Percentiles rank a stretch among this genome's conserved stretches.
Conservation (phyloP, 2,113 vertebrate species). For the Terrapene triunguis region DNA sequence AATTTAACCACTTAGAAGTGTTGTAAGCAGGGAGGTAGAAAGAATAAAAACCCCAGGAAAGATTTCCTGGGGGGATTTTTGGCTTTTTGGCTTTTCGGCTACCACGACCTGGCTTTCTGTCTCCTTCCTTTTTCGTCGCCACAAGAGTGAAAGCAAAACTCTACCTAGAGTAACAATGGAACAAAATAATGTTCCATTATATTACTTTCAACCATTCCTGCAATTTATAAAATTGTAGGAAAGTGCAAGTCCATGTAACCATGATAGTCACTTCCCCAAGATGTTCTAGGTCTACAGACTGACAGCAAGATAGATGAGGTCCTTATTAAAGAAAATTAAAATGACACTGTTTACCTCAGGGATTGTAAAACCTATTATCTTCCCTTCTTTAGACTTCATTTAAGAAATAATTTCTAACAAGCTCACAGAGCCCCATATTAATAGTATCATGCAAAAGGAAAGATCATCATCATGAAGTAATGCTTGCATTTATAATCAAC, state of each 20-base stretch:
- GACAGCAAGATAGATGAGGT: background rate
- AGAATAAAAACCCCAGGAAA: too few relatives aligned
- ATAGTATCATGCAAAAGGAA: background rate
- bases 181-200: background rate
- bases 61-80: too few relatives aligned
- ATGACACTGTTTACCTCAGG: background rate
- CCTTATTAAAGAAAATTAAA: background rate
- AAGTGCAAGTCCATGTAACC: background rate
- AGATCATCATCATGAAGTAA: accelerated
- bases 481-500: background rate
- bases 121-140: too few relatives aligned
- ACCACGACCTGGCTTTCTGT: too few relatives aligned
- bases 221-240: background rate
- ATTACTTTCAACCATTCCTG: background rate
- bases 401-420: background rate
- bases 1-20: too few relatives aligned
- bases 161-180: background rate
- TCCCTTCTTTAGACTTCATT: background rate
- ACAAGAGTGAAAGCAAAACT: background rate
- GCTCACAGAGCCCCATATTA: background rate
- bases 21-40: too few relatives aligned
- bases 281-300: background rate
- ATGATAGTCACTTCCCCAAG: background rate
- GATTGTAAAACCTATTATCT: background rate
- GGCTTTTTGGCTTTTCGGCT: too few relatives aligned